Percentiles rank a stretch among this genome's conserved stretches.
phyloP scores from a whole-genome alignment of 1,140 invertebrate genomes.

The Drosophila ohnishii region DNA sequence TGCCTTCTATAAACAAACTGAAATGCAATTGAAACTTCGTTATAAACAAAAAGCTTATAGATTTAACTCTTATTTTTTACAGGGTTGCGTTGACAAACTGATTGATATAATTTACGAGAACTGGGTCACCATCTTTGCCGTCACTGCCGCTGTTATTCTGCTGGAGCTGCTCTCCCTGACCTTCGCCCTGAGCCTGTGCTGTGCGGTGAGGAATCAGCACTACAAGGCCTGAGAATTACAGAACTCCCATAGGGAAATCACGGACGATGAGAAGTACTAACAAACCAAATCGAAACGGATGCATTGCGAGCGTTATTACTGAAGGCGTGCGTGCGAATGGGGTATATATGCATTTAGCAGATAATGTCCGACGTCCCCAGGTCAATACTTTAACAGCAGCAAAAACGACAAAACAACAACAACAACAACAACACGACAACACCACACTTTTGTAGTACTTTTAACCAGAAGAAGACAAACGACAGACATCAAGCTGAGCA shows the following conservation, averaged over 20 bases:
- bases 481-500: slow-evolving; percentile 52
- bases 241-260: slow-evolving; percentile 83
- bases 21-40: slow-evolving; percentile 34
- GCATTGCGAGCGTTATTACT: slow-evolving; percentile 62
- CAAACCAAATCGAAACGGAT: slow-evolving; percentile 71
- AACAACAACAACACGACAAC: slow-evolving; percentile 24
- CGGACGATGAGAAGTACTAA: slow-evolving; percentile 82
- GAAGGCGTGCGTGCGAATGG: slow-evolving; percentile 32
- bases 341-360: slow-evolving; percentile 48
- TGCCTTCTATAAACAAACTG: slow-evolving; percentile 45
- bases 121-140: slow-evolving; percentile 86
- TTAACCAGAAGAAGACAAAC: slow-evolving; percentile 45
- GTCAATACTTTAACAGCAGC: slow-evolving; percentile 47
- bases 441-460: slow-evolving; percentile 71
- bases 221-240: slow-evolving; percentile 88
- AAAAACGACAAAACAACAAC: slow-evolving; percentile 15
- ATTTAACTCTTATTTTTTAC: slow-evolving; percentile 64
- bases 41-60: slow-evolving; percentile 14
- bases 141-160: slow-evolving; percentile 87
- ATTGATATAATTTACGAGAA: slow-evolving; percentile 86
- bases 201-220: slow-evolving; percentile 88
- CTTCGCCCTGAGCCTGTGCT: slow-evolving; percentile 91
- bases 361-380: slow-evolving; percentile 25
- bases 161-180: slow-evolving; percentile 90
- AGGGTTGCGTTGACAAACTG: slow-evolving; percentile 90